Evolutionary conservation across 2,888 invertebrate species (phyloP).

Genomic region (Caradrina clavipalpis): DNA sequence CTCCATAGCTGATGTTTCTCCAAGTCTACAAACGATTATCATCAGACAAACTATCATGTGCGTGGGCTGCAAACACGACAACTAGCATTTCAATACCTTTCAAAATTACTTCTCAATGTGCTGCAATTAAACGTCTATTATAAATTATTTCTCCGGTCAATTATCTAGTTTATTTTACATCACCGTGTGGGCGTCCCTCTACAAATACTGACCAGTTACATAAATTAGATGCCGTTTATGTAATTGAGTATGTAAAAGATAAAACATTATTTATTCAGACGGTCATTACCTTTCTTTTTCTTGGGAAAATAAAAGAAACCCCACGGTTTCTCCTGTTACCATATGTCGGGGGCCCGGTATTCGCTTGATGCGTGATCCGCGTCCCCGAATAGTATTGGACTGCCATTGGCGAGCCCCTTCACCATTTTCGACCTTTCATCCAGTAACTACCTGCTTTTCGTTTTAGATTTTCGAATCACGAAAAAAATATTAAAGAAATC

Average conservation of each 20-base stretch:
- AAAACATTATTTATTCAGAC: slow-evolving; percentile 17
- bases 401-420: no score
- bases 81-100: slow-evolving; percentile 30
- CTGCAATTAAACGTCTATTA: slow-evolving; percentile 56
- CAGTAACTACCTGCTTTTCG: neutral
- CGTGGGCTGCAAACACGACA: slow-evolving; percentile 35
- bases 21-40: neutral
- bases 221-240: slow-evolving; percentile 39
- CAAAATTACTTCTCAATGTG: slow-evolving; percentile 17
- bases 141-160: slow-evolving; percentile 47
- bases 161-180: slow-evolving; percentile 54
- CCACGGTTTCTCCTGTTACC: no score
- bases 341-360: no score
- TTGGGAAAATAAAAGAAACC: no score
- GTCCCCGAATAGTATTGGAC: no score
- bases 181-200: slow-evolving; percentile 49
- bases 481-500: slow-evolving; percentile 12
- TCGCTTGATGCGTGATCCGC: no score
- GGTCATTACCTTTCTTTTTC: neutral
- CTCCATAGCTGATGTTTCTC: neutral
- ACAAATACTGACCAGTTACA: slow-evolving; percentile 32
- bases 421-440: no score
- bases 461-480: slow-evolving; percentile 8
- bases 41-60: neutral
- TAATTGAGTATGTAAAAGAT: slow-evolving; percentile 50